Evolutionary conservation across 2,888 invertebrate genomes (phyloP), one percentile per base, ranked within the genome.

Genomic region (Tetragonula carbonaria): DNA sequence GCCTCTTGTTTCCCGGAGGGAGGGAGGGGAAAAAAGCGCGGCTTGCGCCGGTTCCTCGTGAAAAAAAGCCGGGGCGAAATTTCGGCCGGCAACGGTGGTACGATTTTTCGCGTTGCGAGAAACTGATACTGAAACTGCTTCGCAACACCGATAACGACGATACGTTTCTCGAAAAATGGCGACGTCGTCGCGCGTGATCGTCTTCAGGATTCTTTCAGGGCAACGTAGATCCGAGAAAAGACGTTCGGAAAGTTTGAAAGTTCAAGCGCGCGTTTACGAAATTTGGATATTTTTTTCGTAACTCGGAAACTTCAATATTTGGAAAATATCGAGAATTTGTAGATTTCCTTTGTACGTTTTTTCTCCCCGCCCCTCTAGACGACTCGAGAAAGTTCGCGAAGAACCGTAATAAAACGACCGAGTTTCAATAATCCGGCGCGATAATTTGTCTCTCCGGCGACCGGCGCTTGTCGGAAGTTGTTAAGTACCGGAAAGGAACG

Each of bases 1-100:
- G 68, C 21, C 68, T 62, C 83, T 80, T 77, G 83, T 82, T 83
- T 83, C 59, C 21, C 53, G 21, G 33, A 53, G 76, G 59, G 2
- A 33, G 33, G 53, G 33, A 57, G 50, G 62, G 62, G 45, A 59
- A 79, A 71, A 70, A 65, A 65, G 33, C 33, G 63, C 23, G 55
- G 8, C 33, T 18, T 33, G 55, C 55, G 14, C 55, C 62, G 57
- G 21, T 23, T 33, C 63, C 21, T 33, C 57, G 21, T 13, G 59
- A 50, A 45, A 13, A 70, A 78, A 82, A 84, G 71, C 38, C 14
- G 59, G 51, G 18, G 45, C 53, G 38, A 62, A 83, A 76, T 85
- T 76, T 73, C 65, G 73, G 28, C 45, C 50, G 59, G 53, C 65
- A 45, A 45, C 45, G 55, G 75, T 55, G 62, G 66, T 62, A 68